A percentile compares a stretch with the other conserved stretches of the same genome.
Evolutionary conservation across 2,797 vertebrate genomes (phyloP).

Genomic region (Capromys pilorides): DNA sequence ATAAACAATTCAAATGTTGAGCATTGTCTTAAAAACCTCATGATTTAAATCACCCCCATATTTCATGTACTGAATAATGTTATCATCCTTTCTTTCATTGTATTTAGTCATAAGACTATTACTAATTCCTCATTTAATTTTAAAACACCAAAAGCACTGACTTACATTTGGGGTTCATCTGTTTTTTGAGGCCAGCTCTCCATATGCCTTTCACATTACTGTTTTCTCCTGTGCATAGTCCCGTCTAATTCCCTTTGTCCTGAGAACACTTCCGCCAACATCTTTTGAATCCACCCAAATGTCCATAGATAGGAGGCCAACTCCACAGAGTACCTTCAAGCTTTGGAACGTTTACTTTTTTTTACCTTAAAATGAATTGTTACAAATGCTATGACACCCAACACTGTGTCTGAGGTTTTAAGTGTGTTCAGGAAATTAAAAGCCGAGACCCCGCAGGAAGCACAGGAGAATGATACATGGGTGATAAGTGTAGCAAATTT

Average conservation of each 20-base stretch:
- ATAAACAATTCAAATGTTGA: slow-evolving; percentile 70
- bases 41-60: slow-evolving; percentile 25
- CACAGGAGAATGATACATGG: neutral
- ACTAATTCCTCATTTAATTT: slow-evolving; percentile 34
- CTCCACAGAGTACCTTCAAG: neutral
- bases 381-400: neutral
- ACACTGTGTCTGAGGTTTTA: slow-evolving; percentile 31
- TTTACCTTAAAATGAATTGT: slow-evolving; percentile 53
- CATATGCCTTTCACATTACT: neutral
- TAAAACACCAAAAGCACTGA: neutral
- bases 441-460: slow-evolving; percentile 19
- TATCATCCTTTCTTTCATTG: slow-evolving; percentile 38
- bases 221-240: neutral
- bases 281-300: slow-evolving; percentile 8
- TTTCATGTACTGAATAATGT: slow-evolving; percentile 25
- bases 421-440: slow-evolving; percentile 75
- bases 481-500: slow-evolving; percentile 39
- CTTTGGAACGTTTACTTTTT: slow-evolving; percentile 6
- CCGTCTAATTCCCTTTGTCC: slow-evolving; percentile 38
- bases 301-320: neutral
- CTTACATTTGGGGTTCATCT: slow-evolving; percentile 42
- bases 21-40: neutral
- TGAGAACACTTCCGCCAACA: neutral
- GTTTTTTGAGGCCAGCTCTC: neutral
- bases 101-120: neutral